Percentiles rank a stretch among this genome's conserved stretches.
These are phyloP conservation scores for Coelopa frigida DNA, from an alignment of 1,140 invertebrate species.

Conservation along the genomic window DNA sequence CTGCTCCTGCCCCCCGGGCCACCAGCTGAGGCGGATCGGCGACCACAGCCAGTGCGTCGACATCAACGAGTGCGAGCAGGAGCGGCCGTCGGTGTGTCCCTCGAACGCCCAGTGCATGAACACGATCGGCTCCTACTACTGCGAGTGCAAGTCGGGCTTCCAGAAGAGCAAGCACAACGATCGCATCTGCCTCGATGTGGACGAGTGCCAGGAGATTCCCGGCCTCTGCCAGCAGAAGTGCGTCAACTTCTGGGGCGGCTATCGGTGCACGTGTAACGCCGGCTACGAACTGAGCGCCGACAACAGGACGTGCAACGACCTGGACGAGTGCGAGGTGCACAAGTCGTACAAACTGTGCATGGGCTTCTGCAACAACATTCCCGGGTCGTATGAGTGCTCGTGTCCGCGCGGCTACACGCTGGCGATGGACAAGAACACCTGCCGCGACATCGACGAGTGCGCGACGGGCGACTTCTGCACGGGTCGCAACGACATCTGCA, in stretches of 20 bases:
- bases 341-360: slow-evolving; percentile 66
- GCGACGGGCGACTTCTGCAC: slow-evolving; percentile 54
- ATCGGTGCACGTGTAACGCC: slow-evolving; percentile 65
- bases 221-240: slow-evolving; percentile 78
- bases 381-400: slow-evolving; percentile 77
- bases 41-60: slow-evolving; percentile 66
- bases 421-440: slow-evolving; percentile 60
- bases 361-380: slow-evolving; percentile 79
- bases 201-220: slow-evolving; percentile 56
- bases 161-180: slow-evolving; percentile 49
- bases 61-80: slow-evolving; percentile 73
- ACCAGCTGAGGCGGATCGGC: slow-evolving; percentile 51
- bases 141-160: slow-evolving; percentile 71
- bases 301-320: slow-evolving; percentile 73
- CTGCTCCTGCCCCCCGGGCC: slow-evolving; percentile 66
- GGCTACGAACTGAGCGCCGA: slow-evolving; percentile 67
- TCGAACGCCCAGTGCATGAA: slow-evolving; percentile 65
- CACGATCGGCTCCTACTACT: slow-evolving; percentile 72
- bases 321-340: slow-evolving; percentile 78
- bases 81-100: slow-evolving; percentile 49
- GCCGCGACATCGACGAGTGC: slow-evolving; percentile 89
- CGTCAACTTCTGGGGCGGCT: slow-evolving; percentile 75
- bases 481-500: slow-evolving; percentile 68
- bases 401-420: slow-evolving; percentile 82
- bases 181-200: slow-evolving; percentile 54